Evolutionary conservation across 53 echinoderm and acorn worm genomes (phyloP).

Genomic region (Henricia sp.): DNA sequence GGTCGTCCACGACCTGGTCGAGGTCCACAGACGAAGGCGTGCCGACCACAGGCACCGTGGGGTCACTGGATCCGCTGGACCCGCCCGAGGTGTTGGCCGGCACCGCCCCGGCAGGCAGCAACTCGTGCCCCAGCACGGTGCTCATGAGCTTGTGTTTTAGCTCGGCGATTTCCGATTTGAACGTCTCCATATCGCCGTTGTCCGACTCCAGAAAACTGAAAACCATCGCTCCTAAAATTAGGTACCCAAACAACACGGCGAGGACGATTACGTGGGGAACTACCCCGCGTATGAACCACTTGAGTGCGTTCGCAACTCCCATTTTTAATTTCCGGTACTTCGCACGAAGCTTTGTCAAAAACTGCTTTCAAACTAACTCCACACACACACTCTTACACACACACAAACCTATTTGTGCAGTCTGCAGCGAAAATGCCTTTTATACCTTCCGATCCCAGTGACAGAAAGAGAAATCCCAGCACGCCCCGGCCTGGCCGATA

Average conservation of each 20-base stretch:
- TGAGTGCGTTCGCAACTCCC: slow-evolving; percentile 9
- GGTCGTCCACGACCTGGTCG: slow-evolving; percentile 56
- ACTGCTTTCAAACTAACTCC: too few relatives aligned
- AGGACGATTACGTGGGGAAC: slow-evolving; percentile 68
- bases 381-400: too few relatives aligned
- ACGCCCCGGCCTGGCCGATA: too few relatives aligned
- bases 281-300: slow-evolving; percentile 48
- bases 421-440: too few relatives aligned
- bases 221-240: slow-evolving; percentile 64
- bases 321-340: slow-evolving; percentile 2
- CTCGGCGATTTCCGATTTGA: slow-evolving; percentile 17
- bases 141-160: slow-evolving; percentile 13
- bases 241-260: slow-evolving; percentile 54
- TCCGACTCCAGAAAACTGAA: slow-evolving; percentile 60
- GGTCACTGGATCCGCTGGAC: not conserved
- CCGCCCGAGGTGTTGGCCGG: not conserved
- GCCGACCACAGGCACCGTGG: not conserved
- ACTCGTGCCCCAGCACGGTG: too few relatives aligned
- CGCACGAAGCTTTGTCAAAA: too few relatives aligned
- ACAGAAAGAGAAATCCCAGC: too few relatives aligned
- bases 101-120: too few relatives aligned
- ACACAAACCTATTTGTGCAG: too few relatives aligned
- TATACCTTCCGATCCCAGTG: too few relatives aligned
- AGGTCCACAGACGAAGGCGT: not conserved
- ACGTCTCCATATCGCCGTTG: slow-evolving; percentile 26